Percentiles rank a stretch among this genome's conserved stretches.
Evolutionary conservation across 2,888 invertebrate species (phyloP).

Genomic region (Harpalus rufipes): DNA sequence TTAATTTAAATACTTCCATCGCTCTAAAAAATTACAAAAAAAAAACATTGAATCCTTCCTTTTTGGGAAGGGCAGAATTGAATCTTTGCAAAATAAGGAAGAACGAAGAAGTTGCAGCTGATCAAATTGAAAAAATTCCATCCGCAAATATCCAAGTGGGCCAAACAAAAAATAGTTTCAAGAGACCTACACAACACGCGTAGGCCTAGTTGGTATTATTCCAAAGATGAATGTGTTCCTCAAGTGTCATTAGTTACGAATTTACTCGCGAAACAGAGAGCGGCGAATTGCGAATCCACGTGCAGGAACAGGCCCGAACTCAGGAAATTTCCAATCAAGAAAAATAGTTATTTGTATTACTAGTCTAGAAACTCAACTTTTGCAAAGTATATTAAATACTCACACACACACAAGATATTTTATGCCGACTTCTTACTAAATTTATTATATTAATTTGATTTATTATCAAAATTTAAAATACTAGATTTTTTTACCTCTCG

Average conservation of each 20-base stretch:
- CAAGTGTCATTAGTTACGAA: constrained; percentile 56
- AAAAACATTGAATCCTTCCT: neutral
- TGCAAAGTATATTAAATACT: too few relatives aligned
- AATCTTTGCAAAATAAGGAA: constrained; percentile 4
- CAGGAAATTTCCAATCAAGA: neutral
- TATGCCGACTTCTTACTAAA: too few relatives aligned
- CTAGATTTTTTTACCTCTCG: too few relatives aligned
- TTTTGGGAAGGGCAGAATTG: neutral
- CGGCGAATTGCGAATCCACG: constrained; percentile 1
- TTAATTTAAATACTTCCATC: too few relatives aligned
- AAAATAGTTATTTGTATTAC: neutral
- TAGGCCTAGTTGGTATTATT: neutral
- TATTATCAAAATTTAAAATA: too few relatives aligned
- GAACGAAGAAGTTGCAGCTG: neutral
- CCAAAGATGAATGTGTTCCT: constrained; percentile 44
- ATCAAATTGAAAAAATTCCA: constrained; percentile 28
- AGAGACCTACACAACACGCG: neutral
- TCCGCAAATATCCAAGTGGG: constrained; percentile 44
- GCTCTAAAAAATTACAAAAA: too few relatives aligned
- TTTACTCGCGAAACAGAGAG: constrained; percentile 41
- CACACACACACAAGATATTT: too few relatives aligned
- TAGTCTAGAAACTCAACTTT: neutral
- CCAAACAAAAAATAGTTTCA: constrained; percentile 42
- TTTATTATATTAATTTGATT: too few relatives aligned
- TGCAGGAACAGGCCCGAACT: constrained; percentile 2